Base-by-base conservation (phyloP, 2,113 vertebrate genomes). In the Clupea harengus region DNA sequence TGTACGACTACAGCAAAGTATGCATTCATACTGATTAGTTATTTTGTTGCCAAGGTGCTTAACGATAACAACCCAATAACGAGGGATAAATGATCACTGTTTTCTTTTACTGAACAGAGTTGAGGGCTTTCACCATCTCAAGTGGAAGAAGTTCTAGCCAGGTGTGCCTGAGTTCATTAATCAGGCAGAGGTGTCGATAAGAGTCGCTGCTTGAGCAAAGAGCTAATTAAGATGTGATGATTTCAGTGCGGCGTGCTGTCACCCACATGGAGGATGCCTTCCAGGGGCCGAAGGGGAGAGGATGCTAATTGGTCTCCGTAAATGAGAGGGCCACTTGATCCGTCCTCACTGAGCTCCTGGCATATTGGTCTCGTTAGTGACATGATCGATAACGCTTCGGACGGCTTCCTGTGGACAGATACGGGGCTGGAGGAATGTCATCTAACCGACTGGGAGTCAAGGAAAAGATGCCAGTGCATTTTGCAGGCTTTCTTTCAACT, bases 141-240 rank as follows among this genome's bases (percentile, higher is more conserved):
- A 10, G 72, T 15, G 72, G 13, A 44, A 39, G 15, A 78, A 78
- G 72, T 78, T 78, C 17, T 10, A 39, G 4, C 11, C 72, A 78
- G 72, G 72, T 78, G 32, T 78, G 72, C 4, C 25, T 39, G 28
- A 78, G 72, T 78, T 78, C 72, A 78, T 78, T 78, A 78, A 78
- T 78, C 32, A 78, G 32, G 28, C 13, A 9, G 10, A 32, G 28
- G 72, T 78, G 72, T 78, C 72, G 72, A 78, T 78, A 78, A 15
- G 72, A 78, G 28, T 32, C 28, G 39, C 28, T 78, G 72, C 28
- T 32, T 78, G 72, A 39, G 72, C 72, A 39, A 39, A 39, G 28
- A 78, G 72, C 72, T 78, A 28, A 78, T 78, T 78, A 78, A 78
- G 72, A 78, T 78, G 72, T 78, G 72, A 78, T 78, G 72, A 78